Evolutionary conservation across 2,888 invertebrate species (phyloP), one percentile per base, ranked within the genome.

Genomic region (Perizoma flavofasciatum): DNA sequence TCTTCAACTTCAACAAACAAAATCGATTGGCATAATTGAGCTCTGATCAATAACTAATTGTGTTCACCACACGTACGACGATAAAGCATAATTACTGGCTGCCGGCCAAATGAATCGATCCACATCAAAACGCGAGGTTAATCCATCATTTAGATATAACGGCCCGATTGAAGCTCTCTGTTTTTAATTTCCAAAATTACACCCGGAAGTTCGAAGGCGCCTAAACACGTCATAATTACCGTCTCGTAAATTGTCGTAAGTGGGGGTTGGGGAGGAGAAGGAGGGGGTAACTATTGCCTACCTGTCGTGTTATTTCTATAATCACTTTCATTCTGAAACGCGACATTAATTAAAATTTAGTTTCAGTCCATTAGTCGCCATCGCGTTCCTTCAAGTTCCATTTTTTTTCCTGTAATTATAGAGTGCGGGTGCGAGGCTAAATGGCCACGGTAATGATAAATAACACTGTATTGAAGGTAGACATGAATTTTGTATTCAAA

Each of bases 261-360:
- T 80, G 81, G 83, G 85, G 83, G 62, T 40, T 45, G 22, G 67
- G 70, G 70, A 72, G 76, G 69, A 76, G 72, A 37, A 72, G 37
- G 72, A 71, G 72, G 68, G 72, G 75, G 70, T 45, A 62, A 81
- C 80, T 77, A 77, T 73, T 75, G 76, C 79, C 81, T 76, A 76
- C 84, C 83, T 88, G 88, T 88, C 89, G 89, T 85, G 88, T 91
- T 90, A 88, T 85, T 89, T 85, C 82, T 85, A 85, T 92, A 92
- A 92, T 92, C 89, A 92, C 89, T 90, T 89, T 88, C 87, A 89
- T 89, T 91, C 79, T 90, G 88, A 85, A 91, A 90, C 89, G 89
- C 90, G 91, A 89, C 89, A 92, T 89, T 92, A 92, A 92, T 92
- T 92, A 92, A 92, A 92, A 91, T 92, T 92, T 92, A 91, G 92